Evolutionary conservation across 2,888 invertebrate species (phyloP), one percentile per base, ranked within the genome.

Genomic region (Ceraclea dissimilis): DNA sequence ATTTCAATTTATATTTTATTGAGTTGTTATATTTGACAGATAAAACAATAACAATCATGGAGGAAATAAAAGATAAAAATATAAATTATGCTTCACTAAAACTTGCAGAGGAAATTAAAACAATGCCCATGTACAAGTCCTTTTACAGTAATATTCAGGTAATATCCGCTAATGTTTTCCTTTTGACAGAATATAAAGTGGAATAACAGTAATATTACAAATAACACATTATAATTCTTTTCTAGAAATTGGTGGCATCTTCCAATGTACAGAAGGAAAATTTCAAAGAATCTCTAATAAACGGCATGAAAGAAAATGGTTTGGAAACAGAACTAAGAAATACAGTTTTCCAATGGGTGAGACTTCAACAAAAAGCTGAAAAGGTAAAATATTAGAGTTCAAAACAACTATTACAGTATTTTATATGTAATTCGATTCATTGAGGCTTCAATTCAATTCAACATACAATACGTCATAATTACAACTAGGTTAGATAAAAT

Each of bases 301-400:
- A 84, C 63, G 85, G 88, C 21, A 84, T 93, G 72, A 87, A 84
- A 70, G 81, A 82, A 60, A 85, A 84, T 60, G 90, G 90, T 2
- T 75, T 92, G 65, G 91, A 93, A 67, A 88, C 86, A 2, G 86
- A 90, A 69, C 78, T 93, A 58, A 80, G 89, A 63, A 93, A 93
- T 67, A 87, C 89, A 58, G 86, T 93, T 50, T 92, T 84, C 71
- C 89, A 90, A 70, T 88, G 87, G 85, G 80, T 87, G 62, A 83
- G 88, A 58, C 71, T 74, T 52, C 77, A 77, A 58, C 73, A 66
- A 63, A 77, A 76, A 66, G 71, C 74, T 39, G 61, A 59, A 54
- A 61, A 62, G 48, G 62, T 60, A 44, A 52, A 21, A 31, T 43
- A 16, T 11, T 17, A n/a, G n/a, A n/a, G n/a, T n/a, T n/a, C n/a